Evolutionary conservation across 2,888 invertebrate genomes (phyloP), one percentile per base, ranked within the genome.

Genomic region (Plebejus melissa): DNA sequence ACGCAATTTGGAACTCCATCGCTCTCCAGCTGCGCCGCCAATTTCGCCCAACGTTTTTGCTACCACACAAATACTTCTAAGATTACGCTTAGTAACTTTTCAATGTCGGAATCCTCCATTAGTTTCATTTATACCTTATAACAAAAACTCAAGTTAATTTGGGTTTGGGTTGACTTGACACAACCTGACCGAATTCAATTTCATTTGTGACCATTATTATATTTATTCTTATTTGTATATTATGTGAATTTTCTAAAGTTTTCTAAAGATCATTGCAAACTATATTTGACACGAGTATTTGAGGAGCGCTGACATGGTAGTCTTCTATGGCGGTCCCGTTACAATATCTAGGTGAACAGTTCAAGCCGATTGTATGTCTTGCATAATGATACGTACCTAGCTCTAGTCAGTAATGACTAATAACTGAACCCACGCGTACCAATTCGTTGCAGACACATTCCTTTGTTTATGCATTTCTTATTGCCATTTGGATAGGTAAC

Each of bases 321-420:
- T 65, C 13, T 4, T 65, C 32, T 65, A 65, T 65, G 60, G 60
- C 65, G 65, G 16, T 65, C 65, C 65, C 65, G 65, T 65, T 65
- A 65, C 32, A 13, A 65, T 65, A 65, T 65, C 65, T 65, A 65
- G 65, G 65, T 65, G 65, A 65, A 13, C 32, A 65, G 65, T 32
- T 65, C 32, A 65, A 65, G 65, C 32, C 32, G 32, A 32, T 65
- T 65, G 32, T 65, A 65, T 65, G 65, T 36, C 65, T 65, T 65
- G 65, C 65, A 65, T 65, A 65, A 65, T 65, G 65, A 65, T 65
- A 65, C 65, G 65, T 36, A 32, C 65, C 65, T 32, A 32, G 32
- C 9, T 32, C 65, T 65, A 65, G 65, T 13, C 36, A 16, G 65
- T 65, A 32, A 65, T 65, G 65, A 65, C 65, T 65, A 65, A 65